phyloP scores from a whole-genome alignment of 2,113 vertebrate species.

The Elachura formosa region DNA sequence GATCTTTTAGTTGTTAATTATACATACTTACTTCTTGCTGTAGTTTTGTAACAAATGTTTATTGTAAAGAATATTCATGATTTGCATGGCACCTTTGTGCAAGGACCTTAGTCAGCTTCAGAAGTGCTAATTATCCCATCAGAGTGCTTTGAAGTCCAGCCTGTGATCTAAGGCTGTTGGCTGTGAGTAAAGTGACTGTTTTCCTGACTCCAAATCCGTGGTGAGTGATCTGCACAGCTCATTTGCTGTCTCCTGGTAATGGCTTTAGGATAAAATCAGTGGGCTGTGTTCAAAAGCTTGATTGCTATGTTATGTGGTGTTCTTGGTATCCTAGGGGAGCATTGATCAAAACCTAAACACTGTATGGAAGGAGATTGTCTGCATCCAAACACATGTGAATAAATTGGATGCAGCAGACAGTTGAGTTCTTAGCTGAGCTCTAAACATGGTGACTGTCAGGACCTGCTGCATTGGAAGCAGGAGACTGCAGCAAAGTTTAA shows the following conservation, averaged over 20 bases:
- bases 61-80: not conserved
- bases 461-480: not conserved
- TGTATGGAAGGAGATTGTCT: not conserved
- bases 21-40: not conserved
- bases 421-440: not conserved
- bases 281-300: not conserved
- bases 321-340: not conserved
- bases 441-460: not conserved
- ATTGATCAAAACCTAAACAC: not conserved
- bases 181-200: not conserved
- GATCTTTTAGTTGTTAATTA: not conserved
- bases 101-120: not conserved
- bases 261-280: not conserved
- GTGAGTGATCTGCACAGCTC: not conserved
- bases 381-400: not conserved
- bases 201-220: not conserved
- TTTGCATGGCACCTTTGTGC: not conserved
- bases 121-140: not conserved
- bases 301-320: not conserved
- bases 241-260: not conserved
- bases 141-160: not conserved
- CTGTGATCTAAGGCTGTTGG: not conserved
- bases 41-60: not conserved
- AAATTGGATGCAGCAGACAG: not conserved
- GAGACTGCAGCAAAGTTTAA: not conserved